Percentiles rank a stretch among this genome's conserved stretches.
These are phyloP conservation scores for Jacana jacana DNA, from an alignment of 2,113 vertebrate species.

Conservation along the genomic window DNA sequence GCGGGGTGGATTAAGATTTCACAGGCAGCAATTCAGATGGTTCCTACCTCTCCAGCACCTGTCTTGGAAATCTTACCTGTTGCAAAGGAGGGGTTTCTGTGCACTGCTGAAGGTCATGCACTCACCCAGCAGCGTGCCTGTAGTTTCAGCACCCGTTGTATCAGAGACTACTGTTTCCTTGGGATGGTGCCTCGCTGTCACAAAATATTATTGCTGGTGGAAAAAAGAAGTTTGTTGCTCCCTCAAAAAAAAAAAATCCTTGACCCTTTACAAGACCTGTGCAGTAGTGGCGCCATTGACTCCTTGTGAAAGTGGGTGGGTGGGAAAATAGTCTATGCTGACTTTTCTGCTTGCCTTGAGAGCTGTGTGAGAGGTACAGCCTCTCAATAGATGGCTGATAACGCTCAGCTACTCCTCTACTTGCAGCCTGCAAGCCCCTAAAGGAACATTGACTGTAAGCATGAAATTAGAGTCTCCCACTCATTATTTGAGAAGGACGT, in stretches of 20 bases:
- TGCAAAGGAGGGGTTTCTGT: background rate
- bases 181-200: background rate
- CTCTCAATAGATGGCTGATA: slow-evolving; percentile 33
- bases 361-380: background rate
- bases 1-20: background rate
- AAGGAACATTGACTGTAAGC: background rate
- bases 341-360: slow-evolving; percentile 8
- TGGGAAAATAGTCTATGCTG: slow-evolving; percentile 38
- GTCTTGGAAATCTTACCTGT: background rate
- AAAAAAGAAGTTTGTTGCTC: background rate
- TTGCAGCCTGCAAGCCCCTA: background rate
- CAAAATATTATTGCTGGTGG: background rate
- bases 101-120: accelerated
- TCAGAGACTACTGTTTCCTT: background rate
- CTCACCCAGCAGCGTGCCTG: accelerated
- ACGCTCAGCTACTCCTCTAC: slow-evolving; percentile 34
- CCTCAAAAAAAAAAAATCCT: slow-evolving; percentile 55
- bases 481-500: slow-evolving; percentile 18
- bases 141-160: background rate
- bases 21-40: background rate
- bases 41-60: background rate
- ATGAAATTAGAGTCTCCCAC: slow-evolving; percentile 36
- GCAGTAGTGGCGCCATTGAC: slow-evolving; percentile 28
- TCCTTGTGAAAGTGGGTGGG: slow-evolving; percentile 58
- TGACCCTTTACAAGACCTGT: slow-evolving; percentile 50